These are phyloP conservation scores for Caenorhabditis briggsae DNA, from an alignment of 1,140 invertebrate genomes.

Conservation along the genomic window DNA sequence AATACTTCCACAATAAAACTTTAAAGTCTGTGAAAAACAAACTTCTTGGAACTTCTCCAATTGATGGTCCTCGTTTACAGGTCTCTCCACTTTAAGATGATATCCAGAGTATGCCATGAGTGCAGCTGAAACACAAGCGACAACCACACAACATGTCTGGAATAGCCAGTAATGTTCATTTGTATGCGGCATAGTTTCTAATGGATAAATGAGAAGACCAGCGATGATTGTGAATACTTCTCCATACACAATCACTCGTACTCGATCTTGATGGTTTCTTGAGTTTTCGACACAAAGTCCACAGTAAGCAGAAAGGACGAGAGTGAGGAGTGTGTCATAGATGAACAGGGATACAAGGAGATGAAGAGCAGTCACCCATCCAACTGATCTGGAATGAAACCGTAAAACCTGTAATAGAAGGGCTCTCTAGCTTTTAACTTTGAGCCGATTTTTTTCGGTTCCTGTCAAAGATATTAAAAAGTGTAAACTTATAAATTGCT, in stretches of 20 bases:
- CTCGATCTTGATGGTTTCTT: slow-evolving; percentile 70
- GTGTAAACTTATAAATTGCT: too few relatives aligned
- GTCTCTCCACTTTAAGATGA: slow-evolving; percentile 73
- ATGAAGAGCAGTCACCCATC: slow-evolving; percentile 73
- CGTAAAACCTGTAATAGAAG: too few relatives aligned
- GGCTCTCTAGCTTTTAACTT: too few relatives aligned
- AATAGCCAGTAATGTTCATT: slow-evolving; percentile 69
- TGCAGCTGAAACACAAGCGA: slow-evolving; percentile 72
- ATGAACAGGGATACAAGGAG: slow-evolving; percentile 77
- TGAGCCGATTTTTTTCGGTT: too few relatives aligned
- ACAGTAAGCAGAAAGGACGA: slow-evolving; percentile 78
- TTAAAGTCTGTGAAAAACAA: not conserved
- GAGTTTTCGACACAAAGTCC: slow-evolving; percentile 78
- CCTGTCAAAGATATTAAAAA: too few relatives aligned
- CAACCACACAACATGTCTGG: slow-evolving; percentile 71
- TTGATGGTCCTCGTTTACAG: slow-evolving; percentile 69
- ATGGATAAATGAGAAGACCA: slow-evolving; percentile 68
- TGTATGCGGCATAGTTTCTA: slow-evolving; percentile 59
- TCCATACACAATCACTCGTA: slow-evolving; percentile 73
- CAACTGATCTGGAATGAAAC: slow-evolving; percentile 59
- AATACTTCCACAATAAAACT: not conserved
- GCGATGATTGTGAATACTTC: slow-evolving; percentile 70
- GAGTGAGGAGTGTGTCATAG: slow-evolving; percentile 78
- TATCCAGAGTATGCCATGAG: slow-evolving; percentile 74
- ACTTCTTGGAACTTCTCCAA: slow-evolving; percentile 55